phyloP scores from a whole-genome alignment of 1,140 invertebrate species.

The Ganaspis sp. region DNA sequence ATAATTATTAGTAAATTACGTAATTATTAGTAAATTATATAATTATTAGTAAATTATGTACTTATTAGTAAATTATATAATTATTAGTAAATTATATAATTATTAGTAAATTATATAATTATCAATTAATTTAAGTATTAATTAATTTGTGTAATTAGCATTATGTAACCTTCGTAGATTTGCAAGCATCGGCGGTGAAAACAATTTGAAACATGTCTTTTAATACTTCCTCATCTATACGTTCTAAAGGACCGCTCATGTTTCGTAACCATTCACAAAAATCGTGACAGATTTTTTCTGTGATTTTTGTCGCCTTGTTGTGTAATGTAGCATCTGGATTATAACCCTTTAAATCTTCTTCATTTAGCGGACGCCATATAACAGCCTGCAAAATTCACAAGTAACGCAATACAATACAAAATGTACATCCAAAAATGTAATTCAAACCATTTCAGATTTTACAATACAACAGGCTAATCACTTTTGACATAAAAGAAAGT shows the following conservation, averaged over 20 bases:
- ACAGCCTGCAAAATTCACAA: conserved; percentile 59
- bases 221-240: conserved; percentile 72
- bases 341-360: conserved; percentile 62
- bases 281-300: conserved; percentile 72
- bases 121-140: no score
- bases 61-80: no score
- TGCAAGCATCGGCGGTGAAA: conserved; percentile 76
- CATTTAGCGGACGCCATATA: conserved; percentile 61
- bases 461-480: no score
- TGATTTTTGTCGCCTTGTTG: conserved; percentile 62
- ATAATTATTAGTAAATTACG: no score
- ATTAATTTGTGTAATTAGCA: no score
- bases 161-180: conserved; percentile 74
- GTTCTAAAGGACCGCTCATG: conserved; percentile 70
- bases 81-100: no score
- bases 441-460: no score
- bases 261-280: conserved; percentile 80
- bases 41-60: no score
- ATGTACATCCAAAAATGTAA: background rate
- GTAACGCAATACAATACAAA: no score
- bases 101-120: no score
- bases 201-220: conserved; percentile 78
- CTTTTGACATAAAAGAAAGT: no score
- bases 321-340: conserved; percentile 67
- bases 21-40: no score